These are phyloP conservation scores for Stegastes partitus DNA, from an alignment of 2,113 vertebrate genomes.

Conservation along the genomic window DNA sequence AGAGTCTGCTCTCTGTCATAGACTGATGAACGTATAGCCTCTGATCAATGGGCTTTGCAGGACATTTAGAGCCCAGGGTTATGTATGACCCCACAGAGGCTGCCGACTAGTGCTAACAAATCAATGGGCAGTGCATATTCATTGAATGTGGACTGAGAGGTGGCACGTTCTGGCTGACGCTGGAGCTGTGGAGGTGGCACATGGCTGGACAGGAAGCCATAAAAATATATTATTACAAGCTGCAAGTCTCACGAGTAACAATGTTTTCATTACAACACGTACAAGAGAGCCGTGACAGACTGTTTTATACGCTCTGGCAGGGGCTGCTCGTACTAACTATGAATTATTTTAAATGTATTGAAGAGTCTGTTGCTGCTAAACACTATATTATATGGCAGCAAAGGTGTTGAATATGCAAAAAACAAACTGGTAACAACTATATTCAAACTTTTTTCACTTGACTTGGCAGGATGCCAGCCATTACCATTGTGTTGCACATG, in stretches of 20 bases:
- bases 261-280: conserved; percentile 40
- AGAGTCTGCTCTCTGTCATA: conserved; percentile 46
- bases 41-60: conserved; percentile 79
- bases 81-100: conserved; percentile 74
- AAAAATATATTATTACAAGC: conserved; percentile 46
- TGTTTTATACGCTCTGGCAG: conserved; percentile 34
- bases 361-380: conserved; percentile 1
- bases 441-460: conserved; percentile 13
- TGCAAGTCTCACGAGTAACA: conserved; percentile 30
- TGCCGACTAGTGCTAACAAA: conserved; percentile 58
- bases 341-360: conserved; percentile 31
- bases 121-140: conserved; percentile 70
- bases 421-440: background rate
- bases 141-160: conserved; percentile 51
- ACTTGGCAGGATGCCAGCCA: conserved; percentile 8
- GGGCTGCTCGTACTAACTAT: conserved; percentile 14
- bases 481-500: background rate
- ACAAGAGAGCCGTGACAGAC: background rate
- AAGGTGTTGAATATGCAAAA: conserved; percentile 10
- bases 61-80: conserved; percentile 77
- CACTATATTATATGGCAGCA: conserved; percentile 2
- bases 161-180: conserved; percentile 58
- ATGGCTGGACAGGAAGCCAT: conserved; percentile 39
- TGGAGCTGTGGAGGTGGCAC: conserved; percentile 50
- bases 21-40: conserved; percentile 34